Base-by-base conservation (phyloP, 2,797 vertebrate genomes). In the Botia almorhae region DNA sequence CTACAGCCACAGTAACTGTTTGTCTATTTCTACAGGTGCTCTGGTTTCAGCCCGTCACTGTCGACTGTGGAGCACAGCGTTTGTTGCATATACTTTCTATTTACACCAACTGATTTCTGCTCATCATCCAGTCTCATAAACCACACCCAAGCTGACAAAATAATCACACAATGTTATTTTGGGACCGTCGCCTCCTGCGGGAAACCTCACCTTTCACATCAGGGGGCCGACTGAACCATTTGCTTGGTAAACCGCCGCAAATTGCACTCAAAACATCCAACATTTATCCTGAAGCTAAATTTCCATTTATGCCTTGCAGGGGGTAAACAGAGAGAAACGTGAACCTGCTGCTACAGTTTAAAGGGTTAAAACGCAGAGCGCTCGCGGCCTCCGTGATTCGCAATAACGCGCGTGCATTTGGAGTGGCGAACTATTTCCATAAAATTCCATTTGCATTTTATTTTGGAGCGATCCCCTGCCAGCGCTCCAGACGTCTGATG, bases 361-460 rank as follows among this genome's bases (percentile, higher is more conserved):
- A 78, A 50, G 29, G 65, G 48, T 73, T 76, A 56, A 82, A 81
- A 76, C 80, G 65, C 56, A 36, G 26, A 51, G 51, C 23, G 60
- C 51, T 75, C 43, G 56, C 58, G 71, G 55, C 61, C 72, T 67
- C 64, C 29, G 29, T 78, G 80, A 81, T 78, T 78, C 76, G 71
- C 70, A 74, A 69, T 78, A 69, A 86, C 74, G 68, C 69, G 70
- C 75, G 69, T 70, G 64, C 58, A 69, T 80, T 89, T 85, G 87
- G 82, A 87, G 80, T 84, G 69, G 39, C 48, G 58, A 83, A 91
- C 85, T 76, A 82, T 91, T 91, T 89, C 80, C 89, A 91, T 91
- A 91, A 90, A 90, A 84, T 86, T 85, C 87, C 51, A 91, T 91
- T 90, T 90, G 85, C 73, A 88, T 90, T 90, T 86, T 85, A 82